phyloP scores from a whole-genome alignment of 92 coral and sea anemone species.

The Palythoa caribaeorum region DNA sequence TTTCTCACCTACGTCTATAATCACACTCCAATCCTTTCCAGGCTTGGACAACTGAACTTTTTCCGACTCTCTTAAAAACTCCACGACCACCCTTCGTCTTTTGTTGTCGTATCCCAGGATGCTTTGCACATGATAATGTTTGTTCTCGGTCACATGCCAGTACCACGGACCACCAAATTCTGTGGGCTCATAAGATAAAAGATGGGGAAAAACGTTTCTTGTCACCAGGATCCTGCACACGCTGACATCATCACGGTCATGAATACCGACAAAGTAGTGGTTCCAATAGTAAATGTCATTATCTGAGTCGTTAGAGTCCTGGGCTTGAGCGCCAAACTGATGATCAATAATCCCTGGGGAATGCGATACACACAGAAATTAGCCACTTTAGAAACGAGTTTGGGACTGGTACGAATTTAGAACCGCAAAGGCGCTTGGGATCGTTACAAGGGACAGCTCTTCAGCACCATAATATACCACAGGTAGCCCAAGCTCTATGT shows the following conservation, averaged over 20 bases:
- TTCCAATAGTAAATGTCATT: conserved; percentile 39
- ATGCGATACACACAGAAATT: neutral
- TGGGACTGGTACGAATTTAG: too few relatives aligned
- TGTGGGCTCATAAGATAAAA: conserved; percentile 44
- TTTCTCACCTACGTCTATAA: conserved; percentile 32
- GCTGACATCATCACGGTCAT: conserved; percentile 12
- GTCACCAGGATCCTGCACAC: conserved; percentile 38
- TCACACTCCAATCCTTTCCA: conserved; percentile 43
- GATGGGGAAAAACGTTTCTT: conserved; percentile 19
- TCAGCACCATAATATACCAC: too few relatives aligned
- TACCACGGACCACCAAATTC: conserved; percentile 53
- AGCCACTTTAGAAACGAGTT: too few relatives aligned
- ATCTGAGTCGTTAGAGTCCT: conserved; percentile 31
- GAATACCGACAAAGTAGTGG: conserved; percentile 35
- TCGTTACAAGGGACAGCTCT: too few relatives aligned
- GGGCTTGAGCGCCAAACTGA: conserved; percentile 22
- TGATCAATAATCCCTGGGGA: conserved; percentile 25
- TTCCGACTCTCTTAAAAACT: conserved; percentile 36
- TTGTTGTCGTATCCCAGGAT: conserved; percentile 20
- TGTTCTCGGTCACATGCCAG: conserved; percentile 37
- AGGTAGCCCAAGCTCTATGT: too few relatives aligned
- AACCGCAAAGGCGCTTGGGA: too few relatives aligned
- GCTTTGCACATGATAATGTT: conserved; percentile 36
- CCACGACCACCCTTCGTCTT: conserved; percentile 7
- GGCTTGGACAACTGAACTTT: conserved; percentile 19